phyloP scores from a whole-genome alignment of 2,113 vertebrate genomes.

The Xenopus tropicalis region UCB_Xtro_10.0 CM004443.2:100395001-100395500 shows the following conservation, averaged over 20 bases:
- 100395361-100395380: constrained; percentile 89
- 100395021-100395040: constrained; percentile 83
- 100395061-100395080: constrained; percentile 77
- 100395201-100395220: no score
- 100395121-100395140: constrained; percentile 85
- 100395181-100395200: no score
- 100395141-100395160: constrained; percentile 87
- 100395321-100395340: constrained; percentile 93
- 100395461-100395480: accelerated
- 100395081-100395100: constrained; percentile 78
- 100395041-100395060: constrained; percentile 76
- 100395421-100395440: constrained; percentile 88
- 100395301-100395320: constrained; percentile 84
- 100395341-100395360: constrained; percentile 89
- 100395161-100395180: constrained; percentile 78
- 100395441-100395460: constrained; percentile 66
- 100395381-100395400: constrained; percentile 87
- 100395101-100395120: constrained; percentile 76
- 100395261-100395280: no score
- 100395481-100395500: accelerated
- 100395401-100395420: constrained; percentile 79
- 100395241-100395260: no score
- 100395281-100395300: constrained; percentile 70
- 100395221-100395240: no score
- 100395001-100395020: constrained; percentile 88